phyloP scores from a whole-genome alignment of 1,140 invertebrate genomes.

The Orchestia grillus region DNA sequence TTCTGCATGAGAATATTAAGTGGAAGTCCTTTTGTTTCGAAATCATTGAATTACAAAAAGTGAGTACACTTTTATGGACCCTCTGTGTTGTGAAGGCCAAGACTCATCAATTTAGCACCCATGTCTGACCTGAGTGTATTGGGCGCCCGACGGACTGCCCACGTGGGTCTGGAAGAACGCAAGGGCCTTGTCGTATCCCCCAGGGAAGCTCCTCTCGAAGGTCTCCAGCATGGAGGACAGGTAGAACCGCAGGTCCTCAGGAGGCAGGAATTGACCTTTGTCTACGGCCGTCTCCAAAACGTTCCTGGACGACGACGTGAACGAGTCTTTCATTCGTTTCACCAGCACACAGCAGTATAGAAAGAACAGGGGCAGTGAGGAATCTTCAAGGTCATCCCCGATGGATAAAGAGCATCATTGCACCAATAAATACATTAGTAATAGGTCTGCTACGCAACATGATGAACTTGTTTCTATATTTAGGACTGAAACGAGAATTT shows the following conservation, averaged over 20 bases:
- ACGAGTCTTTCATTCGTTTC: not conserved
- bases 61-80: too few species aligned
- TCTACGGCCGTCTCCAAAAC: not conserved
- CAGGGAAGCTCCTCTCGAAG: constrained; percentile 27
- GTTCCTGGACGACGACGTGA: not conserved
- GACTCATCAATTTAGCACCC: not conserved
- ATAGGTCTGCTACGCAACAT: too few species aligned
- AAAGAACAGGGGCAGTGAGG: too few species aligned
- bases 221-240: not conserved
- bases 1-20: too few species aligned
- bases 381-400: too few species aligned
- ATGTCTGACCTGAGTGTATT: not conserved
- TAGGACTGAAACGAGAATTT: too few species aligned
- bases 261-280: not conserved
- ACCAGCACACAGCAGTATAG: too few species aligned
- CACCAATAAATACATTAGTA: too few species aligned
- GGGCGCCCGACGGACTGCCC: not conserved
- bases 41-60: too few species aligned
- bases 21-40: too few species aligned
- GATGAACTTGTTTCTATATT: too few species aligned
- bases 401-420: too few species aligned
- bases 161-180: not conserved
- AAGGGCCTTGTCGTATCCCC: constrained; percentile 20
- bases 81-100: not conserved
- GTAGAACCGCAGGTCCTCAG: not conserved